phyloP scores from a whole-genome alignment of 2,797 vertebrate genomes.

The Avahi laniger region DNA sequence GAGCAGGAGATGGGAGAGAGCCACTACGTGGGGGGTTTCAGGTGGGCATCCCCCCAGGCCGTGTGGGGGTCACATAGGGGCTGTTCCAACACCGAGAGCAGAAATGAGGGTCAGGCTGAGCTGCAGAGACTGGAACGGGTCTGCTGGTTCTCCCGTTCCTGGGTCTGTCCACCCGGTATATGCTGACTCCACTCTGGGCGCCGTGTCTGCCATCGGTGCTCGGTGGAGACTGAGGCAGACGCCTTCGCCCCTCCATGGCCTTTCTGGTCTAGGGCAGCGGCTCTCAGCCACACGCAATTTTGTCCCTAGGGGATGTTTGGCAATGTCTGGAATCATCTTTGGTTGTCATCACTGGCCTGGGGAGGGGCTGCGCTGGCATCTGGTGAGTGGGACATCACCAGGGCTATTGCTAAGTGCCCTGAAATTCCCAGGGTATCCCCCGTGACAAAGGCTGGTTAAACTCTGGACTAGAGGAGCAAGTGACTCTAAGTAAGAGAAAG shows the following conservation, averaged over 20 bases:
- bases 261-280: too few species aligned
- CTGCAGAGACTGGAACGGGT: accelerated
- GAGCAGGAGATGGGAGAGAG: background rate
- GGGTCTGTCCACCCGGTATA: accelerated
- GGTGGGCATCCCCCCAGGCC: background rate
- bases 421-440: accelerated
- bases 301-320: background rate
- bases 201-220: accelerated
- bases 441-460: background rate
- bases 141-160: accelerated
- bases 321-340: background rate
- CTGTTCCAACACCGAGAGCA: background rate
- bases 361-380: too few species aligned
- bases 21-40: background rate
- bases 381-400: background rate
- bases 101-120: background rate
- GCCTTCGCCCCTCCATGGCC: accelerated
- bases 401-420: accelerated
- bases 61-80: background rate
- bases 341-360: background rate
- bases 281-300: accelerated
- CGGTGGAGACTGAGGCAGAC: too few species aligned
- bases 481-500: background rate
- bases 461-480: background rate
- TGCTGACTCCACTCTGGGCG: accelerated